A percentile compares a stretch with the other conserved stretches of the same genome.
Evolutionary conservation across 2,113 vertebrate species (phyloP).

Genomic region (Halichoerus grypus): DNA sequence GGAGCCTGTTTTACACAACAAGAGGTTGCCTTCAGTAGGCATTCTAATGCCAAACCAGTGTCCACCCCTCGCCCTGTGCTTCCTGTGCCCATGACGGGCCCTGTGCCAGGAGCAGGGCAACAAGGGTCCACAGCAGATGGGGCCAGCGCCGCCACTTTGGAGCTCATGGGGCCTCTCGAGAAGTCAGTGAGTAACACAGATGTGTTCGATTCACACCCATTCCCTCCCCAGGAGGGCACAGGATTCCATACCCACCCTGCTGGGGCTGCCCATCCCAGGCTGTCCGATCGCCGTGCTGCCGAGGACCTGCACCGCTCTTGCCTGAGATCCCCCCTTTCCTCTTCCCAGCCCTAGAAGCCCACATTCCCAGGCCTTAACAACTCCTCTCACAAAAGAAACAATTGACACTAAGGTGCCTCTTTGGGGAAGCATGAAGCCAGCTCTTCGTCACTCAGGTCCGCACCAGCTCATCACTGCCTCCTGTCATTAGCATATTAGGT

Average conservation of each 20-base stretch:
- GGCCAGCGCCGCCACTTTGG: accelerated
- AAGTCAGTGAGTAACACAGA: neutral
- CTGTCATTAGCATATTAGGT: slow-evolving; percentile 77
- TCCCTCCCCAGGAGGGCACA: accelerated
- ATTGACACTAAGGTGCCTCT: slow-evolving; percentile 30
- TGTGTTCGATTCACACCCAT: too few relatives aligned
- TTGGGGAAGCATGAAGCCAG: slow-evolving; percentile 66
- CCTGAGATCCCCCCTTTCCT: neutral
- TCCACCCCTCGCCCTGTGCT: neutral
- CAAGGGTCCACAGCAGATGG: neutral
- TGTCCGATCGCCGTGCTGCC: neutral
- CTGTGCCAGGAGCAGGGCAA: neutral
- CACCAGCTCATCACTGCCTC: slow-evolving; percentile 68
- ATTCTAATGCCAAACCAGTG: neutral
- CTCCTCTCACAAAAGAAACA: slow-evolving; percentile 64
- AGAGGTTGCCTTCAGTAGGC: neutral
- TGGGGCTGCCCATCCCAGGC: too few relatives aligned
- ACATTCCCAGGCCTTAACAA: neutral
- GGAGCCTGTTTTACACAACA: neutral
- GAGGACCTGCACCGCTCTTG: neutral
- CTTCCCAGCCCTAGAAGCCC: neutral
- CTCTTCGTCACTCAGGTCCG: slow-evolving; percentile 72
- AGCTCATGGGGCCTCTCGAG: neutral
- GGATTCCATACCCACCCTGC: neutral
- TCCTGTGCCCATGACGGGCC: neutral